phyloP scores from a whole-genome alignment of 2,888 invertebrate species.

The Eupeodes luniger region DNA sequence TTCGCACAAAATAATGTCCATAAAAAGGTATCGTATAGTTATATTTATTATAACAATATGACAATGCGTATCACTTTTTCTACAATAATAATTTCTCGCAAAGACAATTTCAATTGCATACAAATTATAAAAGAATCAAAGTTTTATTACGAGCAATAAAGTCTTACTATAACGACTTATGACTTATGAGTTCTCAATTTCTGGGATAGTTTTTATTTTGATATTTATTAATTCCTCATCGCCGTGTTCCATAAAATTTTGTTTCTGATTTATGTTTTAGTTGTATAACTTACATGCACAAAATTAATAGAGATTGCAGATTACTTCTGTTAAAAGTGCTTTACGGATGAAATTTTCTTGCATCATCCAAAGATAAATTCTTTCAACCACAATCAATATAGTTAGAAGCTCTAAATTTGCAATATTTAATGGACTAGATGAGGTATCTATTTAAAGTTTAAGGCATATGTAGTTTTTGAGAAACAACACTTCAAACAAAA shows the following conservation, averaged over 20 bases:
- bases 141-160: conserved; percentile 40
- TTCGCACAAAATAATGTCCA: conserved; percentile 13
- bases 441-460: too few relatives aligned
- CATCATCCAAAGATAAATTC: too few relatives aligned
- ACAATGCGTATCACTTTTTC: background rate
- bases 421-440: too few relatives aligned
- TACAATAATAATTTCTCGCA: background rate
- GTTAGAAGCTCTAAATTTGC: too few relatives aligned
- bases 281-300: too few relatives aligned
- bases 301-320: too few relatives aligned
- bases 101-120: conserved; percentile 37
- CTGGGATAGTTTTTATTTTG: background rate
- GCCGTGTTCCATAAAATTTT: background rate
- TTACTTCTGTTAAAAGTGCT: too few relatives aligned
- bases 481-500: too few relatives aligned
- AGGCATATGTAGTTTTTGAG: too few relatives aligned
- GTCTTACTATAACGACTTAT: conserved; percentile 21
- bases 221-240: background rate
- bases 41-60: background rate
- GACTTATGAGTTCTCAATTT: conserved; percentile 21
- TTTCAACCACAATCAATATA: too few relatives aligned
- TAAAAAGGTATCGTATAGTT: background rate
- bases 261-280: conserved; percentile 1
- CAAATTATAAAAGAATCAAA: conserved; percentile 29
- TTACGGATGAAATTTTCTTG: too few relatives aligned